Evolutionary conservation across 1,140 invertebrate genomes (phyloP).

Genomic region (Harpegnathos saltator): DNA sequence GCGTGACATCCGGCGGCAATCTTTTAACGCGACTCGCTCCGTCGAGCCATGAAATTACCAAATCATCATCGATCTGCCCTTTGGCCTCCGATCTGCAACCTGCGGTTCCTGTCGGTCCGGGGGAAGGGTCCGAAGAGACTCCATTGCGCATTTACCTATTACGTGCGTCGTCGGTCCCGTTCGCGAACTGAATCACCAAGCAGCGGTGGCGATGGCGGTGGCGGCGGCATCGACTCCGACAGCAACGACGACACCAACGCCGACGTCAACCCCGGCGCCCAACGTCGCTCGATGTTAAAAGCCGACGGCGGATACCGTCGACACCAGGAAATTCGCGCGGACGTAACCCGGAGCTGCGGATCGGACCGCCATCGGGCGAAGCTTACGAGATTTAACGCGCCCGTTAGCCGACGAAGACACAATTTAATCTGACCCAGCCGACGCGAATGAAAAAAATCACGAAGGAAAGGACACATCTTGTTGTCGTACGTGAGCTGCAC

Average conservation of each 20-base stretch:
- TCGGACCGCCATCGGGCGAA: constrained; percentile 33
- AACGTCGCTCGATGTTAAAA: constrained; percentile 61
- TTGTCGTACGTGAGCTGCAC: not conserved
- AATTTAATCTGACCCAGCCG: constrained; percentile 52
- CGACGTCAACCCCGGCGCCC: not conserved
- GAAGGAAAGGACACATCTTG: constrained; percentile 25
- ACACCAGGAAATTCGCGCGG: constrained; percentile 57
- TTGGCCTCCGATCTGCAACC: not conserved
- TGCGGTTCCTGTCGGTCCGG: constrained; percentile 22
- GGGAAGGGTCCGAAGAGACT: constrained; percentile 46
- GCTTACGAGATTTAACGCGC: constrained; percentile 57
- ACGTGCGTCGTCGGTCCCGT: constrained; percentile 56
- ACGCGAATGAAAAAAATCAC: constrained; percentile 10
- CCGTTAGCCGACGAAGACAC: constrained; percentile 53
- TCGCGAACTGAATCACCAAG: constrained; percentile 69
- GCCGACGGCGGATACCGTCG: constrained; percentile 37
- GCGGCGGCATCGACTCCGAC: not conserved
- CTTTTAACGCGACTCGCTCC: constrained; percentile 71
- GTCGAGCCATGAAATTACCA: constrained; percentile 76
- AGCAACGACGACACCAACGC: constrained; percentile 7
- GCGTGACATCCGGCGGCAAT: constrained; percentile 56
- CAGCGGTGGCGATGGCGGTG: not conserved
- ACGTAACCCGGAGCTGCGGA: constrained; percentile 44
- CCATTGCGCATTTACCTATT: constrained; percentile 69
- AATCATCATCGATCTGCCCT: constrained; percentile 66